Conservation (phyloP, 1,140 invertebrate genomes). For the Globodera rostochiensis region DNA sequence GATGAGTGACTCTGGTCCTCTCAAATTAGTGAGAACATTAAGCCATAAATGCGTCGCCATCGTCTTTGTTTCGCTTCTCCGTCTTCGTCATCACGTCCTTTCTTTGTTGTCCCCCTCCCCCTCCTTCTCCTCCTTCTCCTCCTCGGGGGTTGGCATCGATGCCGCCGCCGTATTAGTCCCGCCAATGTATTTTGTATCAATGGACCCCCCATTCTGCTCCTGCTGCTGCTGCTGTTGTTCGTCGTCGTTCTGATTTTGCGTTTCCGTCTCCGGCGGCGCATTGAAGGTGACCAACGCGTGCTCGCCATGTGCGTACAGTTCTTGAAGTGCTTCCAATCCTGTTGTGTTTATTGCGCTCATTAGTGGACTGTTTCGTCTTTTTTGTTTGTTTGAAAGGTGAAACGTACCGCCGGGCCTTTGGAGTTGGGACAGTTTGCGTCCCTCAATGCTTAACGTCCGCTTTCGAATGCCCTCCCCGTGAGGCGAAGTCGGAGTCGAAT, state of each 20-base stretch:
- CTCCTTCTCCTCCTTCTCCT: conserved; percentile 16
- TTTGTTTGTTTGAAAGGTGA: neutral
- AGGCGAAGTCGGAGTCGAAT: conserved; percentile 46
- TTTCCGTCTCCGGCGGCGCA: neutral
- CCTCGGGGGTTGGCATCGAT: neutral
- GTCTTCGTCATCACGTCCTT: too few relatives aligned
- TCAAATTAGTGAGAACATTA: too few relatives aligned
- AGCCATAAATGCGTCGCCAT: too few relatives aligned
- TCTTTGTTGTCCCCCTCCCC: neutral
- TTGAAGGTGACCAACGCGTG: neutral
- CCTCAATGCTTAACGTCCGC: conserved; percentile 52
- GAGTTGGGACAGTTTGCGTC: conserved; percentile 45
- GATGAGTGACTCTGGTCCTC: too few relatives aligned
- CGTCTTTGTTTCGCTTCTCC: too few relatives aligned
- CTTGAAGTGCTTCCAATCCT: conserved; percentile 24
- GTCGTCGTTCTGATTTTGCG: neutral
- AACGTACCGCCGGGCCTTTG: conserved; percentile 30
- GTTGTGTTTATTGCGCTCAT: neutral
- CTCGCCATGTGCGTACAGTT: conserved; percentile 18
- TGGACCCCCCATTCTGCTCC: neutral
- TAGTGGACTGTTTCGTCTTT: neutral
- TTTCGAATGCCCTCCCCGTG: conserved; percentile 30
- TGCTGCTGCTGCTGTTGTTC: neutral
- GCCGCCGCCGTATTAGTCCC: too few relatives aligned
- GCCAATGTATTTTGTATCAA: neutral